Evolutionary conservation across 2,113 vertebrate species (phyloP), one percentile per base, ranked within the genome.

Genomic region (Syngnathus typhle): DNA sequence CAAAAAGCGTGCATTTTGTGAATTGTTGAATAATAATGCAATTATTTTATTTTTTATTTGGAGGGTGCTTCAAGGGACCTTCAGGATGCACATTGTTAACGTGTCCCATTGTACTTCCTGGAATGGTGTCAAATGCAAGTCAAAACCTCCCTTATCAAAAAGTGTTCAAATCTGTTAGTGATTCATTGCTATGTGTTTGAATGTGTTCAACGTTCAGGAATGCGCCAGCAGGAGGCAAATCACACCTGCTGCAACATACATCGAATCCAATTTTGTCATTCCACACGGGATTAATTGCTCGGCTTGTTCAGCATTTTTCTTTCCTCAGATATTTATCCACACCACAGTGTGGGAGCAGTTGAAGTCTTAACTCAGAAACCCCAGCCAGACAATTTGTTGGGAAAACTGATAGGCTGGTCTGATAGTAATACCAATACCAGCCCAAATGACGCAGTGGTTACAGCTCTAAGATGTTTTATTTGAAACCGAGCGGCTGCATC

Each of bases 281-380:
- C 84, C 72, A 82, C 79, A 67, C 67, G 62, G 76, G 84, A 87
- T 84, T 87, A 83, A 87, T 88, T 87, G 83, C 83, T 83, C 54
- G 74, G 72, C 73, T 70, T 66, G 65, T 77, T 85, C 77, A 81
- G 80, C 78, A 85, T 72, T 70, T 82, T 78, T 69, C 55, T 56
- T 67, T 38, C 32, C 75, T 74, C 56, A 60, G n/a, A 76, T 64
- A 85, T 81, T 67, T 73, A 78, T 79, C 76, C 56, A 70, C 67
- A 3, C 36, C 72, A 63, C 76, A 61, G 74, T 43, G 41, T 69
- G 74, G 64, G 51, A 21, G 65, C 65, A 65, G 60, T 41, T 62
- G 80, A 69, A 76, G 67, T 74, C 63, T 61, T 69, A 68, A 71
- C 58, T 80, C 21, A 59, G 62, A 60, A 78, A 66, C 49, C 13